These are phyloP conservation scores for Ferrisia virgata DNA, from an alignment of 2,888 invertebrate genomes.

Conservation along the genomic window DNA sequence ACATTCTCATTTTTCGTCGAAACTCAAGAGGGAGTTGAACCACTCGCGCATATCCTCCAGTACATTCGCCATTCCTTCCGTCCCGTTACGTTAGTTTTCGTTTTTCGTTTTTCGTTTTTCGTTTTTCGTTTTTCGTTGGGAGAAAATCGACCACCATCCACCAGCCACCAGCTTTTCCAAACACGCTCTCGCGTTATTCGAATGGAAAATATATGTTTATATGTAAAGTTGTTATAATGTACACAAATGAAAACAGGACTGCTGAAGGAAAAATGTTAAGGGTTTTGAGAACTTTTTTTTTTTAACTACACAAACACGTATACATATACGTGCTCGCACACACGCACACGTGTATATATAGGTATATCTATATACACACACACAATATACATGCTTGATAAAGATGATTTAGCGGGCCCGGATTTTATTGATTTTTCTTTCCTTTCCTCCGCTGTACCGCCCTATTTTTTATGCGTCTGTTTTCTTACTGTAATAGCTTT, in stretches of 20 bases:
- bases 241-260: constrained; percentile 38
- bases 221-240: constrained; percentile 44
- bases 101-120: background rate
- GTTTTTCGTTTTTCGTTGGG: background rate
- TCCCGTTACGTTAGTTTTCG: background rate
- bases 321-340: too few relatives aligned
- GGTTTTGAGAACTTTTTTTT: constrained; percentile 30
- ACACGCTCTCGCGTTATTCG: constrained; percentile 27
- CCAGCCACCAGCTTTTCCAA: constrained; percentile 21
- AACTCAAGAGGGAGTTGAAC: constrained; percentile 21
- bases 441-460: constrained; percentile 25
- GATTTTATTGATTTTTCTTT: constrained; percentile 43
- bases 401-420: constrained; percentile 44
- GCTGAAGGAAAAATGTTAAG: background rate
- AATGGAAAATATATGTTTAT: constrained; percentile 43
- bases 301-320: background rate
- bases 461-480: constrained; percentile 43
- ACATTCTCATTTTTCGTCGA: constrained; percentile 19
- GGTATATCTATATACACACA: background rate
- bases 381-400: constrained; percentile 39
- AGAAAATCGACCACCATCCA: constrained; percentile 30
- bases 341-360: too few relatives aligned
- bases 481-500: constrained; percentile 45
- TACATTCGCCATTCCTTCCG: background rate
- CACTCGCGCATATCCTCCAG: background rate